A percentile compares a stretch with the other conserved stretches of the same genome.
phyloP scores from a whole-genome alignment of 2,113 vertebrate species.

The Misgurnus mizolepis region DNA sequence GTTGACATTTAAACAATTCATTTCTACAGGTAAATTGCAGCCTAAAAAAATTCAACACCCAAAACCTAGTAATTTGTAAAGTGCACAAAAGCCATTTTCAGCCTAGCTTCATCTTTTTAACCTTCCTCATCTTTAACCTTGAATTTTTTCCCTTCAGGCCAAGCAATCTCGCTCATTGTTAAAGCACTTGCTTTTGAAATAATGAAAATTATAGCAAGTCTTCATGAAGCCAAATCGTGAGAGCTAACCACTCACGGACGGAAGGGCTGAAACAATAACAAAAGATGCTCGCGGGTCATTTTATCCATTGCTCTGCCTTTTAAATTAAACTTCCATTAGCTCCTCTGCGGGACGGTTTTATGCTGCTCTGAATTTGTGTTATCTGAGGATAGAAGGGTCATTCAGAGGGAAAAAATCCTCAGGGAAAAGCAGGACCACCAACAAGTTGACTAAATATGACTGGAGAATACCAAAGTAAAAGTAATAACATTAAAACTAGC shows the following conservation, averaged over 20 bases:
- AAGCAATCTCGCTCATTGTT: constrained; percentile 15
- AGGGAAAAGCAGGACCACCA: background rate
- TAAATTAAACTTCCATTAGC: constrained; percentile 17
- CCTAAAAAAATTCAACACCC: constrained; percentile 31
- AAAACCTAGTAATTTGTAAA: constrained; percentile 51
- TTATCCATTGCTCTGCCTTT: background rate
- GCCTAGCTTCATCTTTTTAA: constrained; percentile 27
- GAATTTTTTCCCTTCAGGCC: background rate
- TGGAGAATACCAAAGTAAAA: background rate
- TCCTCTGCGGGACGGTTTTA: background rate
- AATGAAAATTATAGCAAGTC: constrained; percentile 20
- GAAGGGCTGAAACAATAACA: background rate
- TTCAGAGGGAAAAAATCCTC: background rate
- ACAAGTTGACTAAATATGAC: constrained; percentile 7
- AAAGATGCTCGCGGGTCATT: background rate
- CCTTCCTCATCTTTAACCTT: constrained; percentile 39
- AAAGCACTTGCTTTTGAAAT: background rate
- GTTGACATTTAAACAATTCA: background rate
- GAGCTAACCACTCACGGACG: background rate
- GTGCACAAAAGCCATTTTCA: constrained; percentile 39
- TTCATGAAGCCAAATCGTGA: background rate
- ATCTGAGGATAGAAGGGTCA: background rate
- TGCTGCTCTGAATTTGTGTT: background rate
- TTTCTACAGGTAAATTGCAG: constrained; percentile 21
- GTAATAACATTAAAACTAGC: background rate